phyloP scores from a whole-genome alignment of 1,140 invertebrate species.

The Branchinecta lynchi region DNA sequence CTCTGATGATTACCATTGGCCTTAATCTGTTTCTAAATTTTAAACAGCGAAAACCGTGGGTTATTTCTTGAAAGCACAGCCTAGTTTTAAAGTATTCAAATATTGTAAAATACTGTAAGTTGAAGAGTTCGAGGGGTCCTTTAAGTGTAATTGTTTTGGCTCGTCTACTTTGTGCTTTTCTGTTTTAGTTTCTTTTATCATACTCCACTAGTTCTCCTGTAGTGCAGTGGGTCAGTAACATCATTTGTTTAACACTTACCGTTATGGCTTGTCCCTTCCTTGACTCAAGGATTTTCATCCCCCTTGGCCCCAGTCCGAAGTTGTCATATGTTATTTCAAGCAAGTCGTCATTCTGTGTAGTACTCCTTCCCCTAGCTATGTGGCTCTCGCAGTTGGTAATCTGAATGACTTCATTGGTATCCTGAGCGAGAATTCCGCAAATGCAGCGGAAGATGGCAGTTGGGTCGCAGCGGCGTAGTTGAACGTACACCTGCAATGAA shows the following conservation, averaged over 20 bases:
- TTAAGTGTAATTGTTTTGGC: too few relatives aligned
- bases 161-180: too few relatives aligned
- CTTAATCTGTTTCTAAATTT: too few relatives aligned
- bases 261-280: neutral
- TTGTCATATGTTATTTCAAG: neutral
- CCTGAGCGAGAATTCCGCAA: neutral
- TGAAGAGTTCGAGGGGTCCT: too few relatives aligned
- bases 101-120: too few relatives aligned
- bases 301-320: neutral
- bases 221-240: too few relatives aligned
- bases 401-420: neutral
- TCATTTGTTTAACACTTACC: neutral
- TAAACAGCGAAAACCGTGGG: too few relatives aligned
- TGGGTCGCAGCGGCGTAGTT: constrained; percentile 1
- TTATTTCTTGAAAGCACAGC: too few relatives aligned
- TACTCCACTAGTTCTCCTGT: too few relatives aligned
- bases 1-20: too few relatives aligned
- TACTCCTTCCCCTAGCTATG: neutral
- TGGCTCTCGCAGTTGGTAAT: neutral
- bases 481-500: neutral
- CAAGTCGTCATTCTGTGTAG: neutral
- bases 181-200: too few relatives aligned
- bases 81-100: too few relatives aligned
- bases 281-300: neutral
- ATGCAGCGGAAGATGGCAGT: neutral